Conservation (phyloP, 2,888 invertebrate species). For the Caenorhabditis doughertyi region DNA sequence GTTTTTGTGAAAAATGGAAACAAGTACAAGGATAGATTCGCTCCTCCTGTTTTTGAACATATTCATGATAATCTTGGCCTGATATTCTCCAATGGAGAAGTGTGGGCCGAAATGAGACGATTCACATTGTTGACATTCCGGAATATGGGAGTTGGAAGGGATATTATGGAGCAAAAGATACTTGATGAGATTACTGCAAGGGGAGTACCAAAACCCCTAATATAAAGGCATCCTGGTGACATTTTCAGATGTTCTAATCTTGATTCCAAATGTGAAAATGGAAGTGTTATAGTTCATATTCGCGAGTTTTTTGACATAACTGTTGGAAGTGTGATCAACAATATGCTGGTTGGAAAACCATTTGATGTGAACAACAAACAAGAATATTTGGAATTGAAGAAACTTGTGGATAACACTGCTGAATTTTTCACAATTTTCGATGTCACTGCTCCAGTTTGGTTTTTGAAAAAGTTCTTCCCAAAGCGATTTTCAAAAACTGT, state of each 20-base stretch:
- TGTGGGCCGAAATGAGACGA: slow-evolving; percentile 31
- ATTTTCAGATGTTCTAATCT: slow-evolving; percentile 21
- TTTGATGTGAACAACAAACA: slow-evolving; percentile 15
- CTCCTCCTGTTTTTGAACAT: slow-evolving; percentile 7
- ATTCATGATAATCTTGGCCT: slow-evolving; percentile 26
- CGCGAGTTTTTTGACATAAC: slow-evolving; percentile 41
- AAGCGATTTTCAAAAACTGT: background rate
- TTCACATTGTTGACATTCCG: slow-evolving; percentile 23
- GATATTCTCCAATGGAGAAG: slow-evolving; percentile 6
- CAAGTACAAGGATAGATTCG: slow-evolving; percentile 21
- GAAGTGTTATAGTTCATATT: background rate
- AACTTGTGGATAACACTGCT: too few relatives aligned
- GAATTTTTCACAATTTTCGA: slow-evolving; percentile 13
- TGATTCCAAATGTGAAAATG: background rate
- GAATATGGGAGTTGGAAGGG: slow-evolving; percentile 25
- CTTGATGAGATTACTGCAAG: slow-evolving; percentile 32
- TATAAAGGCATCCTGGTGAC: background rate
- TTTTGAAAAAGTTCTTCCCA: slow-evolving; percentile 10
- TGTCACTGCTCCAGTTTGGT: slow-evolving; percentile 18
- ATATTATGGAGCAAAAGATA: slow-evolving; percentile 4
- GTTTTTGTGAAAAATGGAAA: slow-evolving; percentile 54
- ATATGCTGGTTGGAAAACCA: slow-evolving; percentile 30
- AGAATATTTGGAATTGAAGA: slow-evolving; percentile 25
- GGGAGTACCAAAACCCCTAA: background rate
- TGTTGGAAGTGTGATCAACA: slow-evolving; percentile 51